Evolutionary conservation across 2,113 vertebrate genomes (phyloP), one percentile per base, ranked within the genome.

Genomic region (Coreoperca whiteheadi): DNA sequence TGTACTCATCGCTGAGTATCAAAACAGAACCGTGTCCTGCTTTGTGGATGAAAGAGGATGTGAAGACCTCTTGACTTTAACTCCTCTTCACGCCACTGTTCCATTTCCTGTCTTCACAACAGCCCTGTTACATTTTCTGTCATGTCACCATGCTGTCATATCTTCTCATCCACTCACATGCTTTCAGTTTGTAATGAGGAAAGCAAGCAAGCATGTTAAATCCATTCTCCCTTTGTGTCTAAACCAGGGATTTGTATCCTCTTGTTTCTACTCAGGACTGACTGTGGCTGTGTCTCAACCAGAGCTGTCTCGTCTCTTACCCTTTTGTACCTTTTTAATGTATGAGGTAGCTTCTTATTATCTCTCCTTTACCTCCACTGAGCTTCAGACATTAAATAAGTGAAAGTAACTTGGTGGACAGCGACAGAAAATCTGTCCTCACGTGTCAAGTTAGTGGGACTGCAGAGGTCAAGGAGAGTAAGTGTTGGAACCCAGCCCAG

Each of bases 201-300:
- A 92, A 88, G 87, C 89, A 92, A 88, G 87, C 89, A 77, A 75
- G 88, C 89, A 93, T 93, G 90, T 53, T 79, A 8, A 86, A 41
- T 72, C 60, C 88, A 85, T 89, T 81, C 83, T 84, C 87, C 92
- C 78, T 85, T 53, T 83, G 79, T 90, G 87, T 93, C 88, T 89
- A 85, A 92, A 90, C 66, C 79, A 86, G 90, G 67, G 82, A 87
- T 88, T 87, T 80, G 71, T 87, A 91, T 90, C 91, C 90, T 91
- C 87, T 90, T 83, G 82, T 94, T 87, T 93, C 85, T 74, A 83
- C 76, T 91, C 83, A 86, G 92, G 90, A 89, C 88, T 89, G 83
- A 78, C 81, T 92, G 87, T 88, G 90, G 91, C 89, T 90, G 83
- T 84, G 87, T 90, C 84, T 87, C 89, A 90, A 94, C 79, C 87